Conservation (phyloP, 2,113 vertebrate genomes). For the Bettongia penicillata region DNA sequence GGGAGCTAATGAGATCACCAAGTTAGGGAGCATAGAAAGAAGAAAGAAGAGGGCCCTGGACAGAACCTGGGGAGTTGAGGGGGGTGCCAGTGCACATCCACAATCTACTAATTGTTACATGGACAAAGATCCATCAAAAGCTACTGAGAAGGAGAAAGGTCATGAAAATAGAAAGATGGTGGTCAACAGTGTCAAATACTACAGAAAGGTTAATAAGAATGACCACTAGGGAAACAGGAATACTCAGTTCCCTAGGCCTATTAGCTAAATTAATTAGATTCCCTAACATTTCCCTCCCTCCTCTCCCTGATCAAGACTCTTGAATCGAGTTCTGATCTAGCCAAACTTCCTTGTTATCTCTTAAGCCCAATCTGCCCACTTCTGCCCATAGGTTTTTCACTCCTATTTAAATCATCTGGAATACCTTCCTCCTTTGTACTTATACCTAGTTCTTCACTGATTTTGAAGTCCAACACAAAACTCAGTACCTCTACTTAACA, state of each 20-base stretch:
- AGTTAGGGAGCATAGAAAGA: not conserved
- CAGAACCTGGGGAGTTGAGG: not conserved
- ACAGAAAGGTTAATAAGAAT: not conserved
- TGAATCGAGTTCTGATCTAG: not conserved
- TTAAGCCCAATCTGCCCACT: not conserved
- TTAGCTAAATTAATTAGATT: not conserved
- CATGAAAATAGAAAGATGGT: not conserved
- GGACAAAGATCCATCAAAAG: not conserved
- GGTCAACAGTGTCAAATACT: not conserved
- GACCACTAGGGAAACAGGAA: not conserved
- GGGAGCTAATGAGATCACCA: not conserved
- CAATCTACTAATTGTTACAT: not conserved
- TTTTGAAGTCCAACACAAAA: not conserved
- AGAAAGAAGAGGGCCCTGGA: not conserved
- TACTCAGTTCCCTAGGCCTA: not conserved
- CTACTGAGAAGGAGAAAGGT: not conserved
- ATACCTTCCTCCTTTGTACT: not conserved
- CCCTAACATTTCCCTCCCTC: not conserved
- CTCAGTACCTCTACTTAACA: not conserved
- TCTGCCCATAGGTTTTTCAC: not conserved
- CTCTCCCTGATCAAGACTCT: not conserved
- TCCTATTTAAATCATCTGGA: not conserved
- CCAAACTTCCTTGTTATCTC: not conserved
- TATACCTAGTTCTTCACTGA: not conserved
- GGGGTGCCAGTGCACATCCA: not conserved